A percentile compares a stretch with the other conserved stretches of the same genome.
These are phyloP conservation scores for Stratiomys singularior DNA, from an alignment of 2,888 invertebrate genomes.

Conservation along the genomic window DNA sequence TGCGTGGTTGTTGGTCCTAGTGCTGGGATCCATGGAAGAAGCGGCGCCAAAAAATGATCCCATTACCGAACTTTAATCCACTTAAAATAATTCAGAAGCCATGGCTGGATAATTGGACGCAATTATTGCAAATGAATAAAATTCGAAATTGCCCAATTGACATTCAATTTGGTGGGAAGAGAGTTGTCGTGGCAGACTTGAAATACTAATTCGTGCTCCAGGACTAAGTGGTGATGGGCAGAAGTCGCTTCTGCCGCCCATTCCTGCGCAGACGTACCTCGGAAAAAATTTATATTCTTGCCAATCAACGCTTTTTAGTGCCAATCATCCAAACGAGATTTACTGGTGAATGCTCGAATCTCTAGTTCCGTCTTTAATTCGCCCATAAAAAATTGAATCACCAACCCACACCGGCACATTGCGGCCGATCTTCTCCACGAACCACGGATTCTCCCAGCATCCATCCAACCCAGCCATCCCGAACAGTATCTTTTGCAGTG, in stretches of 20 bases:
- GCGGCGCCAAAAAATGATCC: constrained; percentile 39
- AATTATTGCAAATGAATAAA: constrained; percentile 40
- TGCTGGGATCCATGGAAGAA: background rate
- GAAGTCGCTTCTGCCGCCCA: too few relatives aligned
- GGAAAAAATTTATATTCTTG: too few relatives aligned
- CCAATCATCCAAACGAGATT: too few relatives aligned
- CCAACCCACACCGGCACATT: background rate
- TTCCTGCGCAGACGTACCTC: too few relatives aligned
- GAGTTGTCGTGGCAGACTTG: constrained; percentile 4
- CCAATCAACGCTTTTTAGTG: too few relatives aligned
- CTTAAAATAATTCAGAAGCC: constrained; percentile 43
- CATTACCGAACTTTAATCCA: constrained; percentile 45
- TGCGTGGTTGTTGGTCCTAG: background rate
- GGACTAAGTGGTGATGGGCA: too few relatives aligned
- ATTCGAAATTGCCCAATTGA: constrained; percentile 34
- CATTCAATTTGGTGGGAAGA: background rate
- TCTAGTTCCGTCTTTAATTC: too few relatives aligned
- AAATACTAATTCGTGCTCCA: background rate
- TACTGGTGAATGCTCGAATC: too few relatives aligned
- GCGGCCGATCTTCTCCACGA: background rate
- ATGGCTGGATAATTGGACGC: constrained; percentile 38
- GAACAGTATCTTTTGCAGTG: background rate
- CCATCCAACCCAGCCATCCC: background rate
- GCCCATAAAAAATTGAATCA: too few relatives aligned
- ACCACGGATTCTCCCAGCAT: background rate